Evolutionary conservation across 2,113 vertebrate species (phyloP).

Genomic region (Bettongia penicillata): DNA sequence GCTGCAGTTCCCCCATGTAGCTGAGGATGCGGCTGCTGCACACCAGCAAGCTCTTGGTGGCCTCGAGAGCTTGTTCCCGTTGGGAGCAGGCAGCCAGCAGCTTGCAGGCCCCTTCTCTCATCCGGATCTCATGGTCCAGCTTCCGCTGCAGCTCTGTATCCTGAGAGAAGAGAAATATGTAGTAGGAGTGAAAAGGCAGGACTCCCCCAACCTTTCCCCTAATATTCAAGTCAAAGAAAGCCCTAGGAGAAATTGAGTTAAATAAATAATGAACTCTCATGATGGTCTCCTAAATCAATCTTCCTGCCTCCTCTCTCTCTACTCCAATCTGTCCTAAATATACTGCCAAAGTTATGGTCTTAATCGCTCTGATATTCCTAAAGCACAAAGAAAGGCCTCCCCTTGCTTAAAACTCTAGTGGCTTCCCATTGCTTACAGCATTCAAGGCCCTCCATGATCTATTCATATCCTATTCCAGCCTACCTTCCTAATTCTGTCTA

Average conservation of each 20-base stretch:
- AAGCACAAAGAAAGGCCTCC: not conserved
- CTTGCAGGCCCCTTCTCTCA: constrained; percentile 94
- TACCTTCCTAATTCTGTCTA: not conserved
- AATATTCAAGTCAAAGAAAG: not conserved
- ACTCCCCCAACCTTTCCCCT: not conserved
- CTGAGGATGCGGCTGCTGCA: constrained; percentile 94
- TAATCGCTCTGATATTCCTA: not conserved
- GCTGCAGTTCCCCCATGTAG: constrained; percentile 95
- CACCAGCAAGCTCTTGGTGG: constrained; percentile 92
- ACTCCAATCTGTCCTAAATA: not conserved
- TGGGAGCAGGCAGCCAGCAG: constrained; percentile 93
- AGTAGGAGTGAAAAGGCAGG: not conserved
- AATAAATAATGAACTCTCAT: not conserved
- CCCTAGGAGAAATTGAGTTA: not conserved
- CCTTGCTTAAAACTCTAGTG: not conserved
- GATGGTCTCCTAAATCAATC: not conserved
- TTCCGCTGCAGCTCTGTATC: constrained; percentile 95
- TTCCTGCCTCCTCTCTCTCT: not conserved
- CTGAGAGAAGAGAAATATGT: constrained; percentile 74
- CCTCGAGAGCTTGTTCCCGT: constrained; percentile 92
- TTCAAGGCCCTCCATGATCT: not conserved
- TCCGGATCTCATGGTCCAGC: constrained; percentile 95
- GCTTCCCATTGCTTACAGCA: not conserved
- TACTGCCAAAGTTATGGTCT: not conserved
- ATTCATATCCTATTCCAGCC: not conserved